Evolutionary conservation across 2,888 invertebrate species (phyloP), one percentile per base, ranked within the genome.

Genomic region (Drepanosiphum platanoidis): DNA sequence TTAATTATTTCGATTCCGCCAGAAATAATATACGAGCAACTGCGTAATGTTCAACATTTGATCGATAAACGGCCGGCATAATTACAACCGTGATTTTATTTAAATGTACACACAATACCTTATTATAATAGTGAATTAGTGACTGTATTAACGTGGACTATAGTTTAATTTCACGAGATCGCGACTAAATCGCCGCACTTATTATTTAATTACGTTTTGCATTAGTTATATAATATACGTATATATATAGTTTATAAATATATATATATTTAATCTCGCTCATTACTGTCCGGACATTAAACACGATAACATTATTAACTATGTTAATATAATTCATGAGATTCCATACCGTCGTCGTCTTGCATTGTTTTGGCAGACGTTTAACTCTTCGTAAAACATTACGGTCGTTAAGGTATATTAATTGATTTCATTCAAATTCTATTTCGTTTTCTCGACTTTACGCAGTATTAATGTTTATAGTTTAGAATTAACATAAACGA

Each of bases 401-500:
- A 72, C 18, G 30, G 9, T 72, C 9, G 30, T 42, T 46, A 72
- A 42, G 71, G 18, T 72, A 27, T 72, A 27, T 42, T 46, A 46
- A 72, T 72, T 42, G 30, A 72, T 46, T 30, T 42, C 18, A 30
- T 46, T 72, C 42, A 27, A 72, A 11, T 72, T 18, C 42, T 15
- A 72, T 42, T 72, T 15, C 42, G 27, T 42, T 72, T 46, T 30
- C 30, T 71, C 27, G 15, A 71, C 27, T 39, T 39, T 15, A 27
- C 27, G 52, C 22, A 52, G 22, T 22, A 22, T 52, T 52, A 18
- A 52, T 22, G 27, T 61, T 22, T 8, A 27, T 61, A 61, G n/a
- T 27, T n/a, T 61, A 61, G 22, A 61, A 61, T 61, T 61, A 61
- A 61, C 61, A 61, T 22, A 61, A 61, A n/a, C 27, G 61, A 61